Base-by-base conservation (phyloP, 2,797 vertebrate genomes). In the Artibeus lituratus region DNA sequence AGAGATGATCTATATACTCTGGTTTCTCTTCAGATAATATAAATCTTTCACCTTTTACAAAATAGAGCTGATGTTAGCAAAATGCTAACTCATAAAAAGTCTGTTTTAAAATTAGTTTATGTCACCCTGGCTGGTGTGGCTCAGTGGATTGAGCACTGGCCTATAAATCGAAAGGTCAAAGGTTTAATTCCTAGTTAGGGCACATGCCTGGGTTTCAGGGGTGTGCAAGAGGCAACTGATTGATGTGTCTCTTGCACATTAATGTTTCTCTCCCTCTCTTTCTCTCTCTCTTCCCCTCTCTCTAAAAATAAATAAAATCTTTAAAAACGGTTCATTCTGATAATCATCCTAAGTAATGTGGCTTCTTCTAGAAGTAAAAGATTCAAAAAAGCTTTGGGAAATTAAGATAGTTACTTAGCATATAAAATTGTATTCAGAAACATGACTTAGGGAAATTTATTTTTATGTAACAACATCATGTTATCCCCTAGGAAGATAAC, bases 311-410 rank as follows among this genome's bases (percentile, higher is more conserved):
- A 32, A 65, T 65, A 62, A 94, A 80, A 74, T 57, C 1, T 74
- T 87, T 85, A 85, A 83, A 26, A 91, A 93, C 67, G 59, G 5
- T 80, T 91, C 93, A 83, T 94, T 88, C 35, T 88, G 15, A 62
- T 96, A 96, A 91, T 93, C 1, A 78, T 73, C 9, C 24, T 81
- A 76, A 94, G 37, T 73, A 96, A 87, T 72, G 59, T 59, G 35
- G 26, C 26, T 90, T 77, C 32, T 65, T 73, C 87, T 78, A 72
- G 26, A 72, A 65, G 4, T 87, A 51, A 84, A 81, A 10, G 3
- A 11, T 69, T 51, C 67, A 51, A 62, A 90, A 62, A 72, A 81
- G 74, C 39, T 76, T 73, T 47, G 21, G 16, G 73, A 67, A 32
- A 91, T 67, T 89, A 87, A 90, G 7, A 70, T 24, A 83, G 39